Evolutionary conservation across 1,140 invertebrate genomes (phyloP).

Genomic region (Contarinia nasturtii): DNA sequence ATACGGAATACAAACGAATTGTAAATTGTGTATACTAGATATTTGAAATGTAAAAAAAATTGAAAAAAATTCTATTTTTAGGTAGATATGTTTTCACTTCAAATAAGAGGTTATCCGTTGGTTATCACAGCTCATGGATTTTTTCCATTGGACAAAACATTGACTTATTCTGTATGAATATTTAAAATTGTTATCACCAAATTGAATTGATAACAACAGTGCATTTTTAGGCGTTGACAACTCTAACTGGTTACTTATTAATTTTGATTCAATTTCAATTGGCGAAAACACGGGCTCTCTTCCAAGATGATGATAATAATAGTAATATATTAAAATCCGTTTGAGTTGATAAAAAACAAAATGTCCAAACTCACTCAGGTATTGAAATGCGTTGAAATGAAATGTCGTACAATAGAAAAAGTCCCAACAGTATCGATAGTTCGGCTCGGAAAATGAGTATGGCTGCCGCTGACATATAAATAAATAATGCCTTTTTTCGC

Average conservation of each 20-base stretch:
- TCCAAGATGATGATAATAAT: neutral
- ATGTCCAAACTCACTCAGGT: constrained; percentile 24
- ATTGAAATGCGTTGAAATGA: constrained; percentile 32
- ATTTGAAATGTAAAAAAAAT: neutral
- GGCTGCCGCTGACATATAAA: constrained; percentile 65
- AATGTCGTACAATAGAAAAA: constrained; percentile 69
- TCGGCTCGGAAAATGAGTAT: constrained; percentile 86
- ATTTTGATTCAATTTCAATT: neutral
- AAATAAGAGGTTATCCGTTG: neutral
- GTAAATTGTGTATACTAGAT: neutral
- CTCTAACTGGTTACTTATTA: neutral
- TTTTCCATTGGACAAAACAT: neutral
- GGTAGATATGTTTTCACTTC: neutral
- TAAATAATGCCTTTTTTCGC: constrained; percentile 53
- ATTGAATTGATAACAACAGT: too few species aligned
- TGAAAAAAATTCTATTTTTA: neutral
- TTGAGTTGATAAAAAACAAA: neutral
- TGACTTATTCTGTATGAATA: neutral
- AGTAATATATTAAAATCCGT: neutral
- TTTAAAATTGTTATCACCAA: too few species aligned
- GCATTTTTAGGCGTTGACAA: neutral
- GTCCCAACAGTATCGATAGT: constrained; percentile 68
- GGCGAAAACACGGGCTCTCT: neutral
- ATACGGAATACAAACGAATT: neutral
- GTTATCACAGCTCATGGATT: neutral